phyloP scores from a whole-genome alignment of 2,888 invertebrate genomes.

The Seira sanloemensis region DNA sequence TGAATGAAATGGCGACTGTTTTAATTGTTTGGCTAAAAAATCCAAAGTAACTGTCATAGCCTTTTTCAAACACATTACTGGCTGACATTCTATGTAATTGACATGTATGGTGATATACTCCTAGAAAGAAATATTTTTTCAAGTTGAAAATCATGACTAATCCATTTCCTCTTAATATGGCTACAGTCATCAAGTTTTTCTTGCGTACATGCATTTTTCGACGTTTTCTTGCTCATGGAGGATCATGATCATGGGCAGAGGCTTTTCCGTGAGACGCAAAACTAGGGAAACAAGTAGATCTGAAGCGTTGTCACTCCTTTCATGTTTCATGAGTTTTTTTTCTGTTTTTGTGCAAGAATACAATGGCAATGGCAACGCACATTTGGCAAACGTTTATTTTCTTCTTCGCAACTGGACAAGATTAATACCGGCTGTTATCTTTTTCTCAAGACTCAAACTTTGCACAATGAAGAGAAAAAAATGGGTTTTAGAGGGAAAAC shows the following conservation, averaged over 20 bases:
- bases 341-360: background rate
- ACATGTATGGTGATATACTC: too few relatives aligned
- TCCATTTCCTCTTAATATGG: background rate
- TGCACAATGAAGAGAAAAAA: background rate
- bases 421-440: slow-evolving; percentile 22
- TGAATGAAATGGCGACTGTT: background rate
- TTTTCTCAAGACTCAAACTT: background rate
- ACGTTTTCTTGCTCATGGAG: background rate
- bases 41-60: background rate
- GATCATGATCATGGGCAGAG: background rate
- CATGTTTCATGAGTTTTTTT: background rate
- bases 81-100: background rate
- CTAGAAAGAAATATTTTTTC: background rate
- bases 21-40: background rate
- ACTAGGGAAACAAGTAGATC: slow-evolving; percentile 24
- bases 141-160: slow-evolving; percentile 17
- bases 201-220: background rate
- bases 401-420: background rate
- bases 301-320: background rate
- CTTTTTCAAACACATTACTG: background rate
- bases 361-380: background rate
- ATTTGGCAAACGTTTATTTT: background rate
- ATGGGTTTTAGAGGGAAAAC: slow-evolving; percentile 15
- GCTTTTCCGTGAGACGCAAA: slow-evolving; percentile 31
- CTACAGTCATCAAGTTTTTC: background rate